Base-by-base conservation (phyloP, 1,140 invertebrate genomes). In the Plodia interpunctella region DNA sequence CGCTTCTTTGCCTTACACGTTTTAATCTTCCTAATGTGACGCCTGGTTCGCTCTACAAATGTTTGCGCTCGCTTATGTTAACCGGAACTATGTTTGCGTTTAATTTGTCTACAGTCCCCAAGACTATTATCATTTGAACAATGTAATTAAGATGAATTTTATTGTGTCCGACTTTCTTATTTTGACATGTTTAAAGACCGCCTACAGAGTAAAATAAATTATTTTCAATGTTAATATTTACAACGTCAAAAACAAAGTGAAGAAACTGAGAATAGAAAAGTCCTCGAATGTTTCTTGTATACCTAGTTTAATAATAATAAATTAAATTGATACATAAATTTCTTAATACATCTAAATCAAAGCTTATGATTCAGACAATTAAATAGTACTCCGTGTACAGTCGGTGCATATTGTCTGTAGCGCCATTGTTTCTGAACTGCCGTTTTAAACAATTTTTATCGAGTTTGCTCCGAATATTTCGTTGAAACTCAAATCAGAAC, bases 11-110 rank as follows among this genome's bases (percentile, higher is more conserved):
- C 77, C 75, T 79, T 80, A 71, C 75, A 75, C 74, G 65, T 86
- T 86, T 84, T 82, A 88, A 88, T 88, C 81, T 83, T 73, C 66
- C 80, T 88, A 86, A 88, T 88, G 85, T 75, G 69, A 78, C 75
- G 71, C 71, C 60, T 76, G 63, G 72, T 74, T 68, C 74, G 68
- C 71, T 83, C 77, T 71, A 78, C 69, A 80, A 81, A 87, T 78
- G 74, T 61, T 73, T 59, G 66, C 63, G 56, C 58, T 58, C 66
- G 62, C 65, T 75, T 74, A 70, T 68, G 62, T 68, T 63, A 66
- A 60, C 58, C 54, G 61, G 58, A 50, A 65, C 67, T 69, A 64
- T 63, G 64, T 72, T 70, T 72, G 73, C 74, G 65, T 77, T 75
- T 70, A 72, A 79, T 73, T 75, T 70, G 66, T 65, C 51, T 20